Evolutionary conservation across 2,888 invertebrate species (phyloP), one percentile per base, ranked within the genome.

Genomic region (Charanyca ferruginea): DNA sequence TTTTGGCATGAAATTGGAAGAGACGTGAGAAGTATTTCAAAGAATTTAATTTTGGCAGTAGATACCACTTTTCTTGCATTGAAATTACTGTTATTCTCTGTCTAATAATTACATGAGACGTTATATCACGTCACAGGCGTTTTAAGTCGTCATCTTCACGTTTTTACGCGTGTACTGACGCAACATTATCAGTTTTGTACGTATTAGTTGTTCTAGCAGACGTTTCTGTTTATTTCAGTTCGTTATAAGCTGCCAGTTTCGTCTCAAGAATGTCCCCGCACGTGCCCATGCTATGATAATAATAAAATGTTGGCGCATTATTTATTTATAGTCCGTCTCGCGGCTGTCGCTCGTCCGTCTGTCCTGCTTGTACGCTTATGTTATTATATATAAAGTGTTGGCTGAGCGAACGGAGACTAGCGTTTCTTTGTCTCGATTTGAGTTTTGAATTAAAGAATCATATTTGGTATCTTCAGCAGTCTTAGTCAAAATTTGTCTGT

Each of bases 221-320:
- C 79, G 83, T 83, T 81, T 49, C 82, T 85, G 89, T 86, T 89
- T 90, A 91, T 90, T 89, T 89, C 85, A 89, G 88, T 85, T 83
- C 87, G 86, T 86, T 85, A 83, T 85, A 84, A 85, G 91, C 89
- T 89, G 91, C 88, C 91, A 91, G 91, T 88, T 89, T 89, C 84
- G 87, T 81, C 81, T 76, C 78, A 79, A 93, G 94, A 93, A 94
- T 94, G 94, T 92, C 90, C 84, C 88, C 92, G 91, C 95, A 94
- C 94, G 94, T 94, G 95, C 93, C 90, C 91, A 86, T 88, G 88
- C 91, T 90, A 93, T 94, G 94, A 95, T 94, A 94, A 95, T 94
- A 95, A 95, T 94, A 94, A 94, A 94, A 95, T 94, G 94, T 93
- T 94, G 93, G 94, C 94, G 94, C 94, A 94, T 95, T 94, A 94